Evolutionary conservation across 2,888 invertebrate genomes (phyloP).

Genomic region (Eugnorisma glareosa): DNA sequence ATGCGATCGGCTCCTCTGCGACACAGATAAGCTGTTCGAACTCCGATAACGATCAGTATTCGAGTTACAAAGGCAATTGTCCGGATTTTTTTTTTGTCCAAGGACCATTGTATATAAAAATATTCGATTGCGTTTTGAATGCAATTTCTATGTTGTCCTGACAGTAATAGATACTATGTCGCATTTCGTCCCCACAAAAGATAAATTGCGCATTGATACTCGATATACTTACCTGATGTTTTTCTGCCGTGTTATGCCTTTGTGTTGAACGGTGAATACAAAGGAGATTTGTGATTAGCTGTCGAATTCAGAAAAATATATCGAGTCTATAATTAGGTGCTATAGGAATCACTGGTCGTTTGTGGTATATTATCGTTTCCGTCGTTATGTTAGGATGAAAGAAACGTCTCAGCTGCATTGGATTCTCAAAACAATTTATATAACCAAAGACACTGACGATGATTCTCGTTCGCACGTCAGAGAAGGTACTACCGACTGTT

Average conservation of each 20-base stretch:
- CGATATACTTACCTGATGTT: slow-evolving; percentile 85
- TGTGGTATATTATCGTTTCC: slow-evolving; percentile 41
- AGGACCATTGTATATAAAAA: slow-evolving; percentile 78
- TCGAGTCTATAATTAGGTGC: slow-evolving; percentile 68
- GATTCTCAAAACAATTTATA: slow-evolving; percentile 30
- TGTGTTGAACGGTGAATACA: slow-evolving; percentile 75
- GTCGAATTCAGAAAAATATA: slow-evolving; percentile 66
- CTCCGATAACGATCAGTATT: slow-evolving; percentile 89
- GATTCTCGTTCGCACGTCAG: neutral
- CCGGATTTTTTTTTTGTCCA: slow-evolving; percentile 80
- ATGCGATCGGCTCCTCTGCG: slow-evolving; percentile 84
- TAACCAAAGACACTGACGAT: neutral
- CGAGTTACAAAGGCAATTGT: slow-evolving; percentile 87
- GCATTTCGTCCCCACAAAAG: slow-evolving; percentile 82
- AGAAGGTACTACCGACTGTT: neutral
- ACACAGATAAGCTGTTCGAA: slow-evolving; percentile 85
- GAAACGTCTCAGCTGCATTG: slow-evolving; percentile 41
- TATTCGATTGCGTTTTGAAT: slow-evolving; percentile 88
- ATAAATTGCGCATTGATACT: slow-evolving; percentile 87
- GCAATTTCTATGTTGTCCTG: slow-evolving; percentile 83
- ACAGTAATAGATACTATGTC: slow-evolving; percentile 86
- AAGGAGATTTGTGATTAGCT: slow-evolving; percentile 80
- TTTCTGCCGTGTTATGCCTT: slow-evolving; percentile 75
- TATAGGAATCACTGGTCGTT: slow-evolving; percentile 39
- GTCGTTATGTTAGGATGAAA: slow-evolving; percentile 11